These are phyloP conservation scores for Pecten maximus DNA, from an alignment of 2,888 invertebrate species.

Conservation along the genomic window DNA sequence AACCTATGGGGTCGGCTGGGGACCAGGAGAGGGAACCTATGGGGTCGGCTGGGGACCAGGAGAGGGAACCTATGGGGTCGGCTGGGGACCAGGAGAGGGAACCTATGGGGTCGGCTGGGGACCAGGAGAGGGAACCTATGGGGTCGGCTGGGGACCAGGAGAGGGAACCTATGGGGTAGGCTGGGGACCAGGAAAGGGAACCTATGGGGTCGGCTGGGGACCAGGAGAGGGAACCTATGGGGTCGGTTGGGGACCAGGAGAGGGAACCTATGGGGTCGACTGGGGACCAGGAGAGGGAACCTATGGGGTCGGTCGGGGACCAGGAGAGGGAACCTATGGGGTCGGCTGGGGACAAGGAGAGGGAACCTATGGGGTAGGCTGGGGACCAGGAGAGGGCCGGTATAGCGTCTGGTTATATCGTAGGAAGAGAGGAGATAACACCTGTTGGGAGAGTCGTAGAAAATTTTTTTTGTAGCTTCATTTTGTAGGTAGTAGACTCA, in stretches of 20 bases:
- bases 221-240: conserved; percentile 36
- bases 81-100: conserved; percentile 31
- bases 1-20: conserved; percentile 38
- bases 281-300: conserved; percentile 16
- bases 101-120: conserved; percentile 37
- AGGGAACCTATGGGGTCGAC: too few relatives aligned
- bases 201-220: conserved; percentile 36
- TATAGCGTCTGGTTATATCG: conserved; percentile 40
- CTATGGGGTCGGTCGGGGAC: conserved; percentile 35
- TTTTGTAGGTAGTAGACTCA: too few relatives aligned
- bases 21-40: conserved; percentile 35
- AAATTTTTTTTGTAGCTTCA: too few relatives aligned
- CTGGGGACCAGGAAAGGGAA: conserved; percentile 27
- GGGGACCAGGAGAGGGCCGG: conserved; percentile 37
- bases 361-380: too few relatives aligned
- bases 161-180: conserved; percentile 36
- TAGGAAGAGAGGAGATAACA: conserved; percentile 47
- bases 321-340: conserved; percentile 36
- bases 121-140: conserved; percentile 35
- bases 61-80: conserved; percentile 35
- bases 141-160: conserved; percentile 27
- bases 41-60: conserved; percentile 23
- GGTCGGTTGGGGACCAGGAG: too few relatives aligned
- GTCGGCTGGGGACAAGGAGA: too few relatives aligned
- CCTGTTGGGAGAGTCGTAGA: neutral